phyloP scores from a whole-genome alignment of 2,113 vertebrate species.

The Tyrannus savana region DNA sequence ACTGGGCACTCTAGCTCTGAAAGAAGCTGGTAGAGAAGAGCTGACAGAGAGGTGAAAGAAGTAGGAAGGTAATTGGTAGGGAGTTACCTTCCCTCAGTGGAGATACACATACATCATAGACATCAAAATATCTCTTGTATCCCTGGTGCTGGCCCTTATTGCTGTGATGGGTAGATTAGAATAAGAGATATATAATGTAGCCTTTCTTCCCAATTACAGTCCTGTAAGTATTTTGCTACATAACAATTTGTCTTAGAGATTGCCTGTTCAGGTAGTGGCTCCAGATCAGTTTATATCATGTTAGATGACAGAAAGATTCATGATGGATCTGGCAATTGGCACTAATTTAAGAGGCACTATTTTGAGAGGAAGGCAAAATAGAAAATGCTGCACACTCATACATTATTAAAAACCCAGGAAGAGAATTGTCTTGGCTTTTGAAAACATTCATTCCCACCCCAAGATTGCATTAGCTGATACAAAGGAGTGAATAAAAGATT shows the following conservation, averaged over 20 bases:
- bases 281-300: not conserved
- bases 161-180: not conserved
- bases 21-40: not conserved
- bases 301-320: not conserved
- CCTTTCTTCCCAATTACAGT: not conserved
- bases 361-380: not conserved
- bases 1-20: fast-evolving
- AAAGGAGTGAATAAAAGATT: not conserved
- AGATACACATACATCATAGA: not conserved
- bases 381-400: not conserved
- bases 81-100: not conserved
- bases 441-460: not conserved
- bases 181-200: not conserved
- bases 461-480: not conserved
- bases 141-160: not conserved
- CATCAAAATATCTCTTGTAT: not conserved
- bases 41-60: not conserved
- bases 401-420: not conserved
- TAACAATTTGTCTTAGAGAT: not conserved
- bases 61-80: not conserved
- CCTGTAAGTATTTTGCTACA: not conserved
- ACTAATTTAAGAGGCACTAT: not conserved
- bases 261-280: not conserved
- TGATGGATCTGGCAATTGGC: not conserved
- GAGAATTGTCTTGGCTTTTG: not conserved